Percentiles rank a stretch among this genome's conserved stretches.
These are phyloP conservation scores for Vespertilio murinus DNA, from an alignment of 2,797 vertebrate genomes.

Conservation along the genomic window DNA sequence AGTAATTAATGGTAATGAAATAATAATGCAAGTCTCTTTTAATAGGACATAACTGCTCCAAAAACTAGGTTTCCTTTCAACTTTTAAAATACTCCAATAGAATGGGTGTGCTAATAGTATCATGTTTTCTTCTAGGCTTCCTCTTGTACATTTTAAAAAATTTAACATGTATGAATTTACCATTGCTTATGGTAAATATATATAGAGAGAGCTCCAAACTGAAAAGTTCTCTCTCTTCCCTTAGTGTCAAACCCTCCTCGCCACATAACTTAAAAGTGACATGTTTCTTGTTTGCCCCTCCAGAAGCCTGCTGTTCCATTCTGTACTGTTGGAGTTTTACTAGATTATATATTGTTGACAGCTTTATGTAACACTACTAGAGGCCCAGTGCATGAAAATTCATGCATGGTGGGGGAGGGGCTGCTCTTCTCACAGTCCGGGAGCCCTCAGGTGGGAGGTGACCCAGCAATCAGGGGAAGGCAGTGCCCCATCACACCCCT, in stretches of 20 bases:
- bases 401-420: too few species aligned
- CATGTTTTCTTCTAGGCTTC: background rate
- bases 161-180: background rate
- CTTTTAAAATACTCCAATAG: constrained; percentile 55
- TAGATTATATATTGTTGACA: background rate
- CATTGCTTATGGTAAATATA: background rate
- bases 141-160: background rate
- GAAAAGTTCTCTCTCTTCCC: background rate
- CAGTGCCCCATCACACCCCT: too few species aligned
- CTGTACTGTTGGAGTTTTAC: background rate
- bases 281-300: background rate
- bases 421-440: too few species aligned
- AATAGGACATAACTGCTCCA: background rate
- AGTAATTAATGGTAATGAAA: constrained; percentile 21
- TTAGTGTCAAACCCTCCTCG: background rate
- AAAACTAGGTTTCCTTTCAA: constrained; percentile 41
- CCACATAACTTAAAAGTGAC: background rate
- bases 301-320: background rate
- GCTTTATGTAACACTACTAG: background rate
- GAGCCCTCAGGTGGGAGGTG: too few species aligned
- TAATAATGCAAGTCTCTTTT: background rate
- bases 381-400: too few species aligned
- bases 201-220: background rate
- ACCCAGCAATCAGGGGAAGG: too few species aligned
- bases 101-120: constrained; percentile 32